phyloP scores from a whole-genome alignment of 2,797 vertebrate species.

The Rhinella marina region DNA sequence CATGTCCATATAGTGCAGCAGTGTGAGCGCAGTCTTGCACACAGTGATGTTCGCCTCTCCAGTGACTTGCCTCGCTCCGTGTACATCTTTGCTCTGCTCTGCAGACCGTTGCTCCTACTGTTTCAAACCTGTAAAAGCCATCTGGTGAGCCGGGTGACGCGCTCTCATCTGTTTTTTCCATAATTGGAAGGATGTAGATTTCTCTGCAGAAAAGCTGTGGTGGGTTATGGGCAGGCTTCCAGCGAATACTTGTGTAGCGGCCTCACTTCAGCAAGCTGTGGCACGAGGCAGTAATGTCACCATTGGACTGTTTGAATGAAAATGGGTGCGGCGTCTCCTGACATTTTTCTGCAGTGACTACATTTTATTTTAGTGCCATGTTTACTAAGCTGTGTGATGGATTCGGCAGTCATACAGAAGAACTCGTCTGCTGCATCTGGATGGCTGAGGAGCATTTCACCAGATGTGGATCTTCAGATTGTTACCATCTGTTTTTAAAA shows the following conservation, averaged over 20 bases:
- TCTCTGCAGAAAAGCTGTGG: neutral
- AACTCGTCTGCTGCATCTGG: no score
- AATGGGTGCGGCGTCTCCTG: neutral
- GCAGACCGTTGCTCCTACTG: neutral
- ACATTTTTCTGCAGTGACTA: neutral
- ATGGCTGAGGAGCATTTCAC: neutral
- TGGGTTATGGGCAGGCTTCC: slow-evolving; percentile 48
- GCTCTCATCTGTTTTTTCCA: slow-evolving; percentile 34
- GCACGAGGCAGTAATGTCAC: neutral
- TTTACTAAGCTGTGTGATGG: neutral
- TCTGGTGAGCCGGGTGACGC: neutral
- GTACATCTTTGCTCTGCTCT: neutral
- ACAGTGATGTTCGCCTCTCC: no score
- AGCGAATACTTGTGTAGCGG: slow-evolving; percentile 36
- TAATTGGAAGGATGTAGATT: slow-evolving; percentile 48
- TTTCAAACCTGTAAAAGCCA: slow-evolving; percentile 7
- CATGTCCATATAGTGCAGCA: no score
- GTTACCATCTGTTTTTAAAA: neutral
- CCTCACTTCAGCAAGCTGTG: slow-evolving; percentile 35
- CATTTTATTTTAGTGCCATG: neutral
- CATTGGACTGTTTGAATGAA: slow-evolving; percentile 45
- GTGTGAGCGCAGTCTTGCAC: no score
- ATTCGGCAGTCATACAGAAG: no score
- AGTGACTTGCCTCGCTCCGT: no score
- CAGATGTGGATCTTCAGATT: neutral